Evolutionary conservation across 2,888 invertebrate species (phyloP).

Genomic region (Ferrisia virgata): DNA sequence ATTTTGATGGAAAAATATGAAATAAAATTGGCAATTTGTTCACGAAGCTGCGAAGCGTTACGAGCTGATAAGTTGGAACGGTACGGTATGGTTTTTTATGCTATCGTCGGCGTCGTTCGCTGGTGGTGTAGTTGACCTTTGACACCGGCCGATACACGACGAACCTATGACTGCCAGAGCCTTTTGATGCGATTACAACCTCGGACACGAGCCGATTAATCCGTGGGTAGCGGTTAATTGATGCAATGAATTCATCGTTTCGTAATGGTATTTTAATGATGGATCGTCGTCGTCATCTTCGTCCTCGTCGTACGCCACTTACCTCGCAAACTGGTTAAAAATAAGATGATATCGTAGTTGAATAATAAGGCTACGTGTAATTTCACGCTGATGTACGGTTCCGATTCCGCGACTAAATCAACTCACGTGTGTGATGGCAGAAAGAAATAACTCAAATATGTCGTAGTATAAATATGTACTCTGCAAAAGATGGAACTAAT

Average conservation of each 20-base stretch:
- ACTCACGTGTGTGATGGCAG: neutral
- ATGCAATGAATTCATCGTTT: neutral
- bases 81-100: neutral
- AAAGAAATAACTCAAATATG: neutral
- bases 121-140: neutral
- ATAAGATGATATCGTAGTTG: neutral
- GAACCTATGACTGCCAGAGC: neutral
- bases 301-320: neutral
- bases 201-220: slow-evolving; percentile 14
- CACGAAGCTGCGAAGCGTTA: neutral
- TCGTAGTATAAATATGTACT: too few relatives aligned
- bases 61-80: neutral
- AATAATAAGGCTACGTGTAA: neutral
- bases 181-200: neutral
- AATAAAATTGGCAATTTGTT: neutral
- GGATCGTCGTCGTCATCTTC: neutral
- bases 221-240: slow-evolving; percentile 15
- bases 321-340: neutral
- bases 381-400: neutral
- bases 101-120: too few relatives aligned
- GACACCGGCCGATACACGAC: neutral
- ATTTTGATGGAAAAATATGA: neutral
- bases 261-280: neutral
- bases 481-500: too few relatives aligned
- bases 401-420: neutral